phyloP scores from a whole-genome alignment of 2,797 vertebrate genomes.

The Vipera latastei region DNA sequence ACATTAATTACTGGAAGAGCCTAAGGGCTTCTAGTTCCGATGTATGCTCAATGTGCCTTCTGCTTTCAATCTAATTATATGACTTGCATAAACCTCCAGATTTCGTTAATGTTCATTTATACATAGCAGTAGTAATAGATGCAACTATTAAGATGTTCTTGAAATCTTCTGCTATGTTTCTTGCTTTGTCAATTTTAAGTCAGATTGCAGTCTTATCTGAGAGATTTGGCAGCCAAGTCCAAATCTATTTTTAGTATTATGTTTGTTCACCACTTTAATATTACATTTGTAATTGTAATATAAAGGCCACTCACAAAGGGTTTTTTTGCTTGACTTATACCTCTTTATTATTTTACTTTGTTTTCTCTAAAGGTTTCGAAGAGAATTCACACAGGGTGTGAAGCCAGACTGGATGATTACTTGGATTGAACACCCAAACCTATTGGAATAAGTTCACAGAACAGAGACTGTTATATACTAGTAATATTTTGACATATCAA shows the following conservation, averaged over 20 bases:
- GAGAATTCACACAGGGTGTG: conserved; percentile 93
- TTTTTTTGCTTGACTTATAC: conserved; percentile 12
- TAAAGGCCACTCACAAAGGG: background rate
- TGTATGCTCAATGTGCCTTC: background rate
- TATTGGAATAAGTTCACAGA: conserved; percentile 79
- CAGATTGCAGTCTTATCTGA: background rate
- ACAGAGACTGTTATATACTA: conserved; percentile 37
- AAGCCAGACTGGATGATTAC: conserved; percentile 93
- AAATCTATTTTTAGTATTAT: background rate
- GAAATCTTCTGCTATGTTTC: background rate
- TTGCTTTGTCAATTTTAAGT: background rate
- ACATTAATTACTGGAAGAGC: background rate
- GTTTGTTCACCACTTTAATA: background rate
- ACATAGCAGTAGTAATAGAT: background rate
- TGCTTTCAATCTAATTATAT: background rate
- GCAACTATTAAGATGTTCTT: background rate
- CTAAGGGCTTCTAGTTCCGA: too few relatives aligned
- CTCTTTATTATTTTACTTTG: conserved; percentile 31
- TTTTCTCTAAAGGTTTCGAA: conserved; percentile 80
- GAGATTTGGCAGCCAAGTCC: background rate
- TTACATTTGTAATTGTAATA: background rate
- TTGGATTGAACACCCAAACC: conserved; percentile 87
- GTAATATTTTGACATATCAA: conserved; percentile 53
- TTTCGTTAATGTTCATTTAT: background rate
- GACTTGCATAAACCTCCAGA: background rate